Base-by-base conservation (phyloP, 2,113 vertebrate genomes). In the Rattus norvegicus region DNA sequence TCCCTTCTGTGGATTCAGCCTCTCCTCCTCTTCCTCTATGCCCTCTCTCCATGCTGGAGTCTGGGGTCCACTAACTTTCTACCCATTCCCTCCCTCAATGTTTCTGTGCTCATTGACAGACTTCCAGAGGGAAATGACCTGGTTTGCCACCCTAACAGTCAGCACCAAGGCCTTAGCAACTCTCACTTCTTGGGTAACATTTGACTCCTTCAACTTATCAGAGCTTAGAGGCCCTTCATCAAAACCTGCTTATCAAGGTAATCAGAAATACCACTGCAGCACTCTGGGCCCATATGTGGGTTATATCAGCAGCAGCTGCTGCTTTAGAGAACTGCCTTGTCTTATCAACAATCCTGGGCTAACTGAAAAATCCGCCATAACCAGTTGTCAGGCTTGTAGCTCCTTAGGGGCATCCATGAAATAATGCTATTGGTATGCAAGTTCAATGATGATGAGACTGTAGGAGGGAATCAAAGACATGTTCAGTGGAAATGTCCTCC, bases 271-370 rank as follows among this genome's bases (percentile, higher is more conserved):
- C 93, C 76, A 75, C 65, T 67, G 83, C 89, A 94, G 91, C 36
- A 73, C 63, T 83, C 85, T 43, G 24, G 76, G 49, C 36, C 56
- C 77, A 12, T 28, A 22, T 93, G 80, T 88, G 89, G 91, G 76
- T 94, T 94, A 79, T 87, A 61, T 84, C 87, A 95, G 76, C 76
- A 87, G 43, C 88, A 47, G 39, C 83, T 65, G 28, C 36, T 91
- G 87, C 90, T 94, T 94, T 96, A 85, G 90, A 90, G 93, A 96
- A 88, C 94, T 56, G 77, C 39, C 67, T 73, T 86, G 63, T 92
- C 88, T 95, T 88, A 93, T 88, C 91, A 93, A 61, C 65, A 90
- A 59, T 96, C 49, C 30, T 5, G 33, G 54, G 47, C 80, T 80
- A 94, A 97, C 92, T 22, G 24, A 61, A 88, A 93, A 92, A 93